Percentiles rank a stretch among this genome's conserved stretches.
phyloP scores from a whole-genome alignment of 2,113 vertebrate genomes.

The Hirundichthys speculiger region DNA sequence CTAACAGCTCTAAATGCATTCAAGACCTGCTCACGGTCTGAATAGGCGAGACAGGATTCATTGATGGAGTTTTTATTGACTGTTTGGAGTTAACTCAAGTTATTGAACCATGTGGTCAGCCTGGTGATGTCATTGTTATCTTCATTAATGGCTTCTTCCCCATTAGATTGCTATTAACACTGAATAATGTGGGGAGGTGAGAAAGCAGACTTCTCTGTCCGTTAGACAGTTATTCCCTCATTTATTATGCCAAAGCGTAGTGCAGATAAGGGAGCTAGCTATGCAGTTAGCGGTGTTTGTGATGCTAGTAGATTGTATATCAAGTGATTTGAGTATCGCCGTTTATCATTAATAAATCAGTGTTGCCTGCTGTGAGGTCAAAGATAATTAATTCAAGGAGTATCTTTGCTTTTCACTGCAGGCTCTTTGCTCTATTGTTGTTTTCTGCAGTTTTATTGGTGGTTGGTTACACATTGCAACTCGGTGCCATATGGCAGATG shows the following conservation, averaged over 20 bases:
- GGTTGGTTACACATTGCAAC: constrained; percentile 37
- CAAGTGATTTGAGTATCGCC: neutral
- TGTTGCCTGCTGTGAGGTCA: constrained; percentile 18
- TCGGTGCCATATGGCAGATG: constrained; percentile 66
- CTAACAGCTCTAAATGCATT: constrained; percentile 71
- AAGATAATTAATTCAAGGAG: constrained; percentile 26
- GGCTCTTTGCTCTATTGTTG: constrained; percentile 21
- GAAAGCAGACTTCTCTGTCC: neutral
- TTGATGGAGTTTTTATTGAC: constrained; percentile 74
- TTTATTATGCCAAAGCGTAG: constrained; percentile 1
- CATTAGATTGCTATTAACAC: constrained; percentile 42
- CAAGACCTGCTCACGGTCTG: constrained; percentile 54
- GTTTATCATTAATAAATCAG: constrained; percentile 25
- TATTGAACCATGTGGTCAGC: constrained; percentile 53
- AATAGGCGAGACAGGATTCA: constrained; percentile 50
- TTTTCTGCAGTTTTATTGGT: constrained; percentile 38
- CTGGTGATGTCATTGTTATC: constrained; percentile 71
- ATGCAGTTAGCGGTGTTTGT: no score
- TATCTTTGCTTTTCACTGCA: no score
- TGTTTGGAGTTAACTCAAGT: constrained; percentile 62
- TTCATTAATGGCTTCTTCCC: constrained; percentile 22
- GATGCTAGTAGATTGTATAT: no score
- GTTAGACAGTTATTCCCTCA: constrained; percentile 11
- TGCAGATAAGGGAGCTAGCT: no score
- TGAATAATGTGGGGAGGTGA: constrained; percentile 25